Evolutionary conservation across 2,888 invertebrate species (phyloP), one percentile per base, ranked within the genome.

Genomic region (Tortricodes alternella): DNA sequence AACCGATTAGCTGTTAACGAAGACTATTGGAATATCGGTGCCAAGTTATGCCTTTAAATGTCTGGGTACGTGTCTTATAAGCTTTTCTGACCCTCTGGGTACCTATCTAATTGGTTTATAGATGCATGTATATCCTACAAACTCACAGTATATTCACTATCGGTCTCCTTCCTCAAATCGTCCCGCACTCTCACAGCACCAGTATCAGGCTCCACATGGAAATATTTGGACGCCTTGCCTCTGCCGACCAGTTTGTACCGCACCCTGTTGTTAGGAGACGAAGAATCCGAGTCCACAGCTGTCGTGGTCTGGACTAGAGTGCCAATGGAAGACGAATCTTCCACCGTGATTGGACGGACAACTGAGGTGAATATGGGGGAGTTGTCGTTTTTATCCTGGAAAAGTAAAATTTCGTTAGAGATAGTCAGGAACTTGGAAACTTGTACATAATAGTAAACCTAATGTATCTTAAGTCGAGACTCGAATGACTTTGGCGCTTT

Each of bases 361-460:
- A 96, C 93, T 0, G 95, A 94, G 0, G 96, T 95, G 79, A 97
- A 97, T 46, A 96, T 94, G 4, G 97, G 97, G 0, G 96, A 94
- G 65, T 96, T 95, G 82, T 98, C 97, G 80, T 97, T 97, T 63
- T 95, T 94, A 78, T 97, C 97, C 93, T 96, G 84, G 0, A 72
- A 85, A n/a, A n/a, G n/a, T n/a, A n/a, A n/a, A n/a, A n/a, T n/a
- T n/a, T n/a, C n/a, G n/a, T n/a, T n/a, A n/a, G n/a, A n/a, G n/a
- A n/a, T n/a, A n/a, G n/a, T n/a, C n/a, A n/a, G n/a, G n/a, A n/a
- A n/a, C n/a, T n/a, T n/a, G n/a, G n/a, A n/a, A n/a, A n/a, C n/a
- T n/a, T n/a, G n/a, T n/a, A n/a, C n/a, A n/a, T n/a, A n/a, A n/a
- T n/a, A n/a, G n/a, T n/a, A n/a, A n/a, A n/a, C n/a, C n/a, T n/a